A percentile compares a stretch with the other conserved stretches of the same genome.
Evolutionary conservation across 2,888 invertebrate species (phyloP).

Genomic region (Odiellus spinosus): DNA sequence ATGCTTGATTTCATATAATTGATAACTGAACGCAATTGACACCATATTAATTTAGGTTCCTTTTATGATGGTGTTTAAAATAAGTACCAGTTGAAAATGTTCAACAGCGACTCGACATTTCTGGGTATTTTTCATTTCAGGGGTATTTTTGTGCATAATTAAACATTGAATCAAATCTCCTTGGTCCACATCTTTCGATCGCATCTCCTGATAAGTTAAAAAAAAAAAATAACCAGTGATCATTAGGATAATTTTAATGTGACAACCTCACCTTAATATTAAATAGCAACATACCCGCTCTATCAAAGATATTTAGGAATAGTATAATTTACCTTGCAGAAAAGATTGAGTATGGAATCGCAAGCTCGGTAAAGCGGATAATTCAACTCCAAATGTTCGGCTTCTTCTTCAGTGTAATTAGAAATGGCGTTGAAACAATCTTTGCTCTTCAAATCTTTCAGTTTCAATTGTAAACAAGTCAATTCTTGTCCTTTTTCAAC

Average conservation of each 20-base stretch:
- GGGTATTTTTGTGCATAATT: conserved; percentile 74
- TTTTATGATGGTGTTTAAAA: conserved; percentile 2
- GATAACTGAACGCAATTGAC: background rate
- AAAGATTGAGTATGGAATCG: conserved; percentile 48
- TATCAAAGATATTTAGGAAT: background rate
- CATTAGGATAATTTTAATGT: background rate
- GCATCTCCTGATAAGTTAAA: conserved; percentile 18
- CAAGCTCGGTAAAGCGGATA: conserved; percentile 70
- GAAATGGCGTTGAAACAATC: conserved; percentile 57
- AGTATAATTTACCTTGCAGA: conserved; percentile 11
- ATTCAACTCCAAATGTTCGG: conserved; percentile 75
- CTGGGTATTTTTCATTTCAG: conserved; percentile 51
- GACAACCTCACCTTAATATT: background rate
- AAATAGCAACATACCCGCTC: conserved; percentile 1
- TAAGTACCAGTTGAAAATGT: conserved; percentile 67
- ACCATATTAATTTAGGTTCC: background rate
- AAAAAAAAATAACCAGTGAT: conserved; percentile 6
- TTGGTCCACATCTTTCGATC: conserved; percentile 41
- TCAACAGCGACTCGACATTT: conserved; percentile 88
- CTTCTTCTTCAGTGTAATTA: conserved; percentile 74
- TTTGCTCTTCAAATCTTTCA: conserved; percentile 18
- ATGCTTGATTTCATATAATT: background rate
- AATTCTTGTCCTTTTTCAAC: conserved; percentile 74
- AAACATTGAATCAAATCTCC: conserved; percentile 89
- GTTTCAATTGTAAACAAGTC: conserved; percentile 56